These are phyloP conservation scores for Glandiceps talaboti DNA, from an alignment of 53 echinoderm and acorn worm species.

Conservation along the genomic window DNA sequence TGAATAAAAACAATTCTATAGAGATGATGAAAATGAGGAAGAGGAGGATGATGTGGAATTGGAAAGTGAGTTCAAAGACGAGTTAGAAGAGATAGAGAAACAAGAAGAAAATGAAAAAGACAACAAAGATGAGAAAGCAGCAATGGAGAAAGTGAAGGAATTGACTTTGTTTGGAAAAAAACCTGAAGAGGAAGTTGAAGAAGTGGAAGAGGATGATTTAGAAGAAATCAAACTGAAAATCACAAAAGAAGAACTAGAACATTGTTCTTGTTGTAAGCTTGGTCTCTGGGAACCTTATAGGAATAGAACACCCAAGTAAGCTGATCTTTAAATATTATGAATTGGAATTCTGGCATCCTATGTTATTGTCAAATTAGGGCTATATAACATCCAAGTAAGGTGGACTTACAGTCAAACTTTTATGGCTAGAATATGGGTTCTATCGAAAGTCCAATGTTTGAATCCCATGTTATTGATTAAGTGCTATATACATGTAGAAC, in stretches of 20 bases:
- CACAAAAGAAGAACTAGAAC: constrained; percentile 48
- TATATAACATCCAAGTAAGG: too few species aligned
- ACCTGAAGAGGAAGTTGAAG: neutral
- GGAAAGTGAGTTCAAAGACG: neutral
- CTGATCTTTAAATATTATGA: too few species aligned
- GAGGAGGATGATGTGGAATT: neutral
- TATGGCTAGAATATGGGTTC: too few species aligned
- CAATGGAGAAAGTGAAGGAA: neutral
- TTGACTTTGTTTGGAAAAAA: neutral
- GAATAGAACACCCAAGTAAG: constrained; percentile 59
- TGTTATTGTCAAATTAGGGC: too few species aligned
- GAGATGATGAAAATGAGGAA: constrained; percentile 18
- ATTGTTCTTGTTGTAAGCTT: constrained; percentile 64
- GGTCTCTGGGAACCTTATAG: constrained; percentile 73
- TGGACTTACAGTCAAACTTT: too few species aligned
- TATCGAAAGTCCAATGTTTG: too few species aligned
- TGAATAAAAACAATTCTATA: too few species aligned
- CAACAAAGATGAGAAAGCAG: neutral
- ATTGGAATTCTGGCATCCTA: too few species aligned
- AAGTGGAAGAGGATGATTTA: neutral
- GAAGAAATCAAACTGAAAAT: constrained; percentile 4
- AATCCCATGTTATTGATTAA: too few species aligned
- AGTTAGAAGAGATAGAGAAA: neutral
- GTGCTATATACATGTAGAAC: too few species aligned
- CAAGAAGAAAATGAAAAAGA: neutral